These are phyloP conservation scores for Promerops cafer DNA, from an alignment of 2,113 vertebrate genomes.

Conservation along the genomic window DNA sequence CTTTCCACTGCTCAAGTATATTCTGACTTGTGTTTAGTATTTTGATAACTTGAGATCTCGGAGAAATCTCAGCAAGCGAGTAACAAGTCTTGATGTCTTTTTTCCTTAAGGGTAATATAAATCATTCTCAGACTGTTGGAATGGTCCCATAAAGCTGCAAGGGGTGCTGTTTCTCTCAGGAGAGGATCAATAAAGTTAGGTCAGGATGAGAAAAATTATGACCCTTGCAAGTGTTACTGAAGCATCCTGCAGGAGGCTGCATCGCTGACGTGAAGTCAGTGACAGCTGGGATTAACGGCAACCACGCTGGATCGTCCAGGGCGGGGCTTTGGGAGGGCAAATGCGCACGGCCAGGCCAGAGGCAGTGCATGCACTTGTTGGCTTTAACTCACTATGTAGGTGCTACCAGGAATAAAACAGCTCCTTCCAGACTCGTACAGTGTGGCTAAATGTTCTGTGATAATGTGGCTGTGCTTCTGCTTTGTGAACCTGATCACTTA, in stretches of 20 bases:
- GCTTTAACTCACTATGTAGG: not conserved
- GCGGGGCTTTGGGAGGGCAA: not conserved
- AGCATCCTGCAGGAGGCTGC: not conserved
- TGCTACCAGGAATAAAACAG: not conserved
- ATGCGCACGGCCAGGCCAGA: not conserved
- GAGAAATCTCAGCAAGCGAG: not conserved
- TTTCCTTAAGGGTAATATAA: slow-evolving; percentile 13
- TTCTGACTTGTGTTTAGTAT: not conserved
- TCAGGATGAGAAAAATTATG: slow-evolving; percentile 9
- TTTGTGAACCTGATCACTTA: not conserved
- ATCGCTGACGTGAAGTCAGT: not conserved
- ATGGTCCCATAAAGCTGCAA: not conserved
- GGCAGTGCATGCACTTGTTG: not conserved
- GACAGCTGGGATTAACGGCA: not conserved
- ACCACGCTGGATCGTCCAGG: not conserved
- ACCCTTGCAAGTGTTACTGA: not conserved
- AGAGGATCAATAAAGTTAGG: not conserved
- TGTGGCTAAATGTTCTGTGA: not conserved
- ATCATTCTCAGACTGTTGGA: not conserved
- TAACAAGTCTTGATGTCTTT: not conserved
- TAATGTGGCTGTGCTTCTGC: not conserved
- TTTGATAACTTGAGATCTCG: not conserved
- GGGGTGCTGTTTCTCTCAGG: not conserved
- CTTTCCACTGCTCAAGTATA: not conserved
- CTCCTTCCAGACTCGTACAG: not conserved